Evolutionary conservation across 2,888 invertebrate species (phyloP).

Genomic region (Cryptosula pallasiana): DNA sequence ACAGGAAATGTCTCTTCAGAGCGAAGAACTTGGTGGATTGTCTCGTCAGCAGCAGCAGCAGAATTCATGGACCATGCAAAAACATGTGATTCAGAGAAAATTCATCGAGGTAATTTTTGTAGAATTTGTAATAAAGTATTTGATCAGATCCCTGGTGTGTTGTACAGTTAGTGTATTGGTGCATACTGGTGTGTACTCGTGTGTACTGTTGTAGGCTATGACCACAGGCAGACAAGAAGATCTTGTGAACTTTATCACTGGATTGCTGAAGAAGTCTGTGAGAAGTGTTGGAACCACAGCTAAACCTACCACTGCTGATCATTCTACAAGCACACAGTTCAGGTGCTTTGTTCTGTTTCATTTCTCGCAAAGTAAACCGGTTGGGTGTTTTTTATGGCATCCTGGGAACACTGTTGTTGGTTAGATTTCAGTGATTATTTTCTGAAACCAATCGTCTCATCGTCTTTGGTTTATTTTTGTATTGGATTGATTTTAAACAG

Average conservation of each 20-base stretch:
- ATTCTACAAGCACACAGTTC: not conserved
- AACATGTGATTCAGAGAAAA: slow-evolving; percentile 19
- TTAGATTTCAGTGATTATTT: too few relatives aligned
- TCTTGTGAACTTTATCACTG: slow-evolving; percentile 18
- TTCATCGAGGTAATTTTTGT: slow-evolving; percentile 16
- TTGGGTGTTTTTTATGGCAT: too few relatives aligned
- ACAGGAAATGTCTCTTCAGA: not conserved
- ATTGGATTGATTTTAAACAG: too few relatives aligned
- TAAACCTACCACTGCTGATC: slow-evolving; percentile 1
- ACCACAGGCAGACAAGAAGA: slow-evolving; percentile 22
- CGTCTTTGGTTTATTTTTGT: too few relatives aligned
- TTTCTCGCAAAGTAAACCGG: too few relatives aligned
- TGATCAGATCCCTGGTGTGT: not conserved
- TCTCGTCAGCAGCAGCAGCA: not conserved
- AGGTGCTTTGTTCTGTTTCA: too few relatives aligned
- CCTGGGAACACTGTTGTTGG: too few relatives aligned
- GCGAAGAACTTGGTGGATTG: not conserved
- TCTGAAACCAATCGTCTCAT: too few relatives aligned
- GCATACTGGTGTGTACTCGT: too few relatives aligned
- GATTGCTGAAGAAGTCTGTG: slow-evolving; percentile 22
- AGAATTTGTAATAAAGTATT: not conserved
- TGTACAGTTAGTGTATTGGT: too few relatives aligned
- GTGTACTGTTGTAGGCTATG: not conserved
- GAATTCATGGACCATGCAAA: slow-evolving; percentile 22
- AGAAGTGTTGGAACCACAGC: slow-evolving; percentile 16